phyloP scores from a whole-genome alignment of 2,888 invertebrate genomes.

The Lamproptera curius region DNA sequence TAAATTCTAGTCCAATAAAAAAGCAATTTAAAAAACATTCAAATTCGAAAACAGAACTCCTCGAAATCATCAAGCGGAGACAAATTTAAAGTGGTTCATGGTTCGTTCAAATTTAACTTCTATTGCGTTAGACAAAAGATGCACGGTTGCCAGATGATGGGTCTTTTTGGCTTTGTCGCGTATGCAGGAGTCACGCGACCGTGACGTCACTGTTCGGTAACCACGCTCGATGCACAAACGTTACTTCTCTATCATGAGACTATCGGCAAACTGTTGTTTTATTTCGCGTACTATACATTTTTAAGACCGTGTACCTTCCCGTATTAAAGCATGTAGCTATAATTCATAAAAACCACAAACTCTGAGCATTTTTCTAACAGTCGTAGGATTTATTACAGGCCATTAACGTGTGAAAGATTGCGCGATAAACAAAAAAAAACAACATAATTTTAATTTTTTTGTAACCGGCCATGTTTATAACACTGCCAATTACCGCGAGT shows the following conservation, averaged over 20 bases:
- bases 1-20: slow-evolving; percentile 74
- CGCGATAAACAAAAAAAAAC: no score
- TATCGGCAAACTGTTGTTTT: slow-evolving; percentile 43
- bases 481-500: no score
- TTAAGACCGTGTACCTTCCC: no score
- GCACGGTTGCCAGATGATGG: slow-evolving; percentile 30
- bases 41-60: slow-evolving; percentile 59
- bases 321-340: no score
- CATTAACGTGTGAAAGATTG: no score
- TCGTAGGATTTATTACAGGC: no score
- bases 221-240: slow-evolving; percentile 61
- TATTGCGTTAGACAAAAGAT: slow-evolving; percentile 32
- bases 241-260: slow-evolving; percentile 47
- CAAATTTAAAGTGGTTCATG: slow-evolving; percentile 36
- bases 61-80: slow-evolving; percentile 32
- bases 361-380: no score
- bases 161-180: slow-evolving; percentile 28
- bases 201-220: slow-evolving; percentile 71
- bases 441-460: no score
- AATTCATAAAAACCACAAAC: no score
- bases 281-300: slow-evolving; percentile 24
- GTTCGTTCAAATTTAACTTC: slow-evolving; percentile 27
- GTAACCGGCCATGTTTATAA: no score
- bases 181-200: slow-evolving; percentile 47
- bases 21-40: slow-evolving; percentile 70